Evolutionary conservation across 2,888 invertebrate species (phyloP), one percentile per base, ranked within the genome.

Genomic region (Drosophila glabriapex): DNA sequence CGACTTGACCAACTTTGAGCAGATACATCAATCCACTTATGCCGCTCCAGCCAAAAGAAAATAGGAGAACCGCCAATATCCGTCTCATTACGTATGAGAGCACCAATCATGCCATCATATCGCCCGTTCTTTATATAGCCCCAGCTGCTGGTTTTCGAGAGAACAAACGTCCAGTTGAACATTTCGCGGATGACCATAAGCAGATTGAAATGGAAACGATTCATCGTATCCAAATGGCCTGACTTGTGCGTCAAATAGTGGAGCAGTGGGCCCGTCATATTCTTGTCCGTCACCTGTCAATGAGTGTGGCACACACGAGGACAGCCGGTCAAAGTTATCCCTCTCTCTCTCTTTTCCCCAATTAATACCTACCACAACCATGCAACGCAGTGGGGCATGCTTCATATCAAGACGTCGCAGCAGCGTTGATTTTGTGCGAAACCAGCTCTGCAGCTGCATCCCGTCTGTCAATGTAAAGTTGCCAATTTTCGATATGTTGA

Each of bases 21-120:
- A 4, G 86, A 85, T 7, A 95, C 19, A 95, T 80, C 86, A 67
- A 95, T 93, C 67, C 95, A 94, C 80, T 94, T 92, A 35, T 94
- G 94, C 76, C 96, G 94, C 83, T 96, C 96, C n/a, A 93, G 90
- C 85, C 95, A 95, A 89, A 95, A 95, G 93, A 96, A 95, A 56
- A 95, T 93, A 0, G 96, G 95, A 0, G 96, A 95, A n/a, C 95
- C 95, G 0, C 96, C 95, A 70, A 96, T 94, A 85, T 96, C 96
- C 0, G 95, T 94, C 73, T 94, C 94, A 31, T 93, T 93, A 29
- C 94, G 93, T 81, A 95, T 94, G 79, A 96, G 91, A 1, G 95
- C 93, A 5, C 95, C 95, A 64, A 96, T 95, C 94, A 96, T 93
- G 12, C 96, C 96, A 82, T 96, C 95, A 83, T 95, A 96, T 68